These are phyloP conservation scores for Lerema accius DNA, from an alignment of 1,140 invertebrate species.

Conservation along the genomic window DNA sequence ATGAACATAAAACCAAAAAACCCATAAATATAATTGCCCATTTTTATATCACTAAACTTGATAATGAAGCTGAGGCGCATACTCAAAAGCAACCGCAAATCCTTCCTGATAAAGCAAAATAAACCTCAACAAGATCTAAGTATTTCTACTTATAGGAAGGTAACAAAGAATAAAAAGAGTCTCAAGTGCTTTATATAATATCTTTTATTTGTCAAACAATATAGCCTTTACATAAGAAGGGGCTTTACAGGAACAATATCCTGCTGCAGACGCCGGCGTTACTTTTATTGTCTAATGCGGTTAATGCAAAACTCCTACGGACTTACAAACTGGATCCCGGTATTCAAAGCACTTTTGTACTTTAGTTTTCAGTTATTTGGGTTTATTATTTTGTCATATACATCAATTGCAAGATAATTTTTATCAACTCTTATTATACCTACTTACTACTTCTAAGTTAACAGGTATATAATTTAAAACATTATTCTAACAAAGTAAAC, in stretches of 20 bases:
- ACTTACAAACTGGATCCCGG: not conserved
- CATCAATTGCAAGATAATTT: no score
- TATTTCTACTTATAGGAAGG: constrained; percentile 48
- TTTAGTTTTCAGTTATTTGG: not conserved
- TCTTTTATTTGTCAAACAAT: constrained; percentile 62
- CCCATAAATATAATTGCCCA: no score
- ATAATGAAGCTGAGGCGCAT: not conserved
- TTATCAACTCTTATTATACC: no score
- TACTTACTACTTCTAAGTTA: no score
- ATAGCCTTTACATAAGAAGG: constrained; percentile 26
- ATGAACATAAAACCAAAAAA: no score
- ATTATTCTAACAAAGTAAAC: no score
- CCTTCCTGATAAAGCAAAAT: constrained; percentile 36
- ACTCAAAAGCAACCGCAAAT: not conserved
- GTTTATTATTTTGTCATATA: not conserved
- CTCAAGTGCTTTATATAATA: constrained; percentile 57
- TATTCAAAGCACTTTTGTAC: not conserved
- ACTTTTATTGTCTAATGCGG: constrained; percentile 37
- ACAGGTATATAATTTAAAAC: no score
- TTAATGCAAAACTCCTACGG: constrained; percentile 11
- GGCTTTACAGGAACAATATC: constrained; percentile 49
- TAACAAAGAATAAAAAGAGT: constrained; percentile 58
- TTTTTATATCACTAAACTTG: no score
- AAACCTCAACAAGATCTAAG: constrained; percentile 57
- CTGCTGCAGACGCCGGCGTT: constrained; percentile 69